phyloP scores from a whole-genome alignment of 2,888 invertebrate genomes.

The Polydrusus tereticollis region DNA sequence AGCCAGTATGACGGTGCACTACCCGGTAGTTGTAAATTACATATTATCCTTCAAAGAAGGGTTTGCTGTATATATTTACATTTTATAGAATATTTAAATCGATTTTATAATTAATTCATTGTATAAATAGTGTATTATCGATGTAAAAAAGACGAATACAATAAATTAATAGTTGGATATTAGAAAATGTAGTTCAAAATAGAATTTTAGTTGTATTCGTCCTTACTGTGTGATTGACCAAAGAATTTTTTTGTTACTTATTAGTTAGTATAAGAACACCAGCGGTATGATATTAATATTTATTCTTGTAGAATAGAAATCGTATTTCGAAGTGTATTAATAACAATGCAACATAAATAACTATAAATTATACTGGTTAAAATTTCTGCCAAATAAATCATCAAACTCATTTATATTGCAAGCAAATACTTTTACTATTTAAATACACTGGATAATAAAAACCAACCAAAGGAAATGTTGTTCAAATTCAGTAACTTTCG shows the following conservation, averaged over 20 bases:
- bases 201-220: conserved; percentile 11
- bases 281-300: conserved; percentile 7
- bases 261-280: not conserved
- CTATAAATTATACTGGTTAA: not conserved
- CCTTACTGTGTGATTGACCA: conserved; percentile 7
- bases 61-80: not conserved
- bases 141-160: conserved; percentile 18
- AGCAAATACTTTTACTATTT: no score
- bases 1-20: no score
- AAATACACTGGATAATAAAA: no score
- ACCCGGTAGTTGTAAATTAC: conserved; percentile 3
- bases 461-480: no score
- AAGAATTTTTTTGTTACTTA: not conserved
- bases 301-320: not conserved
- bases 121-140: not conserved
- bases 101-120: not conserved
- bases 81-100: not conserved
- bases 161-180: not conserved
- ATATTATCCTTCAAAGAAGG: conserved; percentile 23
- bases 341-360: not conserved
- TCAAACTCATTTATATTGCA: no score
- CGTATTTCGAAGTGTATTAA: not conserved
- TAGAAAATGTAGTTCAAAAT: not conserved
- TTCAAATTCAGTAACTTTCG: no score
- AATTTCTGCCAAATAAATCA: no score